Conservation (phyloP, 2,113 vertebrate species). For the Plotosus lineatus region DNA sequence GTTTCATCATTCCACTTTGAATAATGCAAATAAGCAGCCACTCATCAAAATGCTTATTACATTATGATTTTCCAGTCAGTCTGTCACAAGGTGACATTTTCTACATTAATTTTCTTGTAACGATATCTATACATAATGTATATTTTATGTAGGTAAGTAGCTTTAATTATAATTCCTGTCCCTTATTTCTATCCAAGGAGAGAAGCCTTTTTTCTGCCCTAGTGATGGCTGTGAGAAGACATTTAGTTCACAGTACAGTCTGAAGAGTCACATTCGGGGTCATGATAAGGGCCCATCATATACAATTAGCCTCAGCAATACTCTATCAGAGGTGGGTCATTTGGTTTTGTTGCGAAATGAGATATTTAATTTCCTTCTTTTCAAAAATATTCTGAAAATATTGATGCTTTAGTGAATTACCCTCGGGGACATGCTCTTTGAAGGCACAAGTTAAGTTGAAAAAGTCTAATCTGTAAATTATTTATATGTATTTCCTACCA, state of each 20-base stretch:
- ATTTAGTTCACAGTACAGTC: constrained; percentile 95
- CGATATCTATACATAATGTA: neutral
- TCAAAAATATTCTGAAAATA: neutral
- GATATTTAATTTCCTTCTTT: neutral
- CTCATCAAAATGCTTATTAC: neutral
- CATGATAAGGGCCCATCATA: constrained; percentile 88
- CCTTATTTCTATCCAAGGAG: constrained; percentile 72
- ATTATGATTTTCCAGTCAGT: neutral
- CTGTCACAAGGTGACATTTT: neutral
- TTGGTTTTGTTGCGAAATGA: neutral
- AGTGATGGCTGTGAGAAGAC: constrained; percentile 96
- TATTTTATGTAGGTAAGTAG: neutral
- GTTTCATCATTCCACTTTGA: neutral
- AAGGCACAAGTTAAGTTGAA: neutral
- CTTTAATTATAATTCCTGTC: neutral
- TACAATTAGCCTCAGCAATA: constrained; percentile 78
- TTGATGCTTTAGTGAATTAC: neutral
- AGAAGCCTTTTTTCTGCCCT: constrained; percentile 95
- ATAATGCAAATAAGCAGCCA: neutral
- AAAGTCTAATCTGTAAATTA: neutral
- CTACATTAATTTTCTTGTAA: neutral
- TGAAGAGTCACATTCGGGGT: constrained; percentile 96
- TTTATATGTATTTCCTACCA: neutral
- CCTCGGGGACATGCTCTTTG: neutral
- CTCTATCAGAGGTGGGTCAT: constrained; percentile 83